Base-by-base conservation (phyloP, 2,888 invertebrate genomes). In the Conops quadrifasciatus region DNA sequence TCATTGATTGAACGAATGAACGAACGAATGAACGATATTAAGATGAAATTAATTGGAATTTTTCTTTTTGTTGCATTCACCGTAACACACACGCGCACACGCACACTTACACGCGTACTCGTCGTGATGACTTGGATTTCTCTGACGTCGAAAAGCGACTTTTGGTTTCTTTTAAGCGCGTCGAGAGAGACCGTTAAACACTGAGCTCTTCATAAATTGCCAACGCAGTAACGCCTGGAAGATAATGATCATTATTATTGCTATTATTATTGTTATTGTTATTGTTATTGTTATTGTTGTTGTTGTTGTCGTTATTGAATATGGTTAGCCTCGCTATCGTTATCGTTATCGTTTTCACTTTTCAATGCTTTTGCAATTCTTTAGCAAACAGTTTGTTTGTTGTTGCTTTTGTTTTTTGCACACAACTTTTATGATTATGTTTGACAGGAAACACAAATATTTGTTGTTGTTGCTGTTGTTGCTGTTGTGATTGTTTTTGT, bases 361-460 rank as follows among this genome's bases (percentile, higher is more conserved):
- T 36, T 36, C 9, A 36, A 36, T 36, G 9, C 9, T 36, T 36
- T 36, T 36, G 5, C 36, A 36, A 36, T 36, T 36, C 36, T 36
- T 36, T 9, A 36, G 36, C 4, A 36, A 36, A 36, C 4, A 36
- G 9, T 36, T 36, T 36, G 9, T 36, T 36, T 36, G 36, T 9
- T 36, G 36, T 36, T 36, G 36, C 4, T 36, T 36, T 9, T 4
- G 5, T n/a, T n/a, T 9, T 7, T 36, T 36, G 9, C 9, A 36
- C 7, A 3, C n/a, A 49, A 16, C 15, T 58, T 67, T 58, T 56
- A 67, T 58, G 58, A 36, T 65, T 26, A 51, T 65, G 49, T 15
- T 16, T 45, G 56, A 45, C 67, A 67, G 56, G 56, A 67, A 67
- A 67, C 58, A 67, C 58, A 58, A 67, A 43, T 58, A 43, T 24